Base-by-base conservation (phyloP, 2,888 invertebrate species). In the Cryptocephalus moraei region DNA sequence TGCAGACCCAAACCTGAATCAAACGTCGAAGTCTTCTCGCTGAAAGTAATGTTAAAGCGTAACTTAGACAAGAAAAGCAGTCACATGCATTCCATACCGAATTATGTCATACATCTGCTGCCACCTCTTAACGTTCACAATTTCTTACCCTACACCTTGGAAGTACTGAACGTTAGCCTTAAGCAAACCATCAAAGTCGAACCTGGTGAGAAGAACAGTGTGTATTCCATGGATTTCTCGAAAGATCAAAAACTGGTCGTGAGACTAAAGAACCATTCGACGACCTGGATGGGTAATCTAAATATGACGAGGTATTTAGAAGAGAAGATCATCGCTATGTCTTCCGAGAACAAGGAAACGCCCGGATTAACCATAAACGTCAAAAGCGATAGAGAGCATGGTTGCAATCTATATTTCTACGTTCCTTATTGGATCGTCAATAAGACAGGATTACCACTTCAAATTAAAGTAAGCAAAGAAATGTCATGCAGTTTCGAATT, bases 371-470 rank as follows among this genome's bases (percentile, higher is more conserved):
- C 79, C 14, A 73, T 89, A 42, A 80, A 81, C 61, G 78, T 86
- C 32, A 79, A 80, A 54, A 75, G 83, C 13, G 81, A 80, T 49
- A 74, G 81, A 44, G 74, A 74, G 34, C 77, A 78, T 44, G 77
- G 78, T 57, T 79, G 82, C 69, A 78, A 81, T 52, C 68, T 89
- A 45, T 77, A 77, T 60, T 73, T 89, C 61, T 84, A 86, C 65
- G 82, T 88, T 1, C 87, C 88, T 11, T 91, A 86, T 67, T 93
- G 92, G 91, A 77, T 93, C 61, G 82, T 92, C 54, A 93, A 93
- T 71, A 89, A 89, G 70, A 86, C 90, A 4, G 87, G 87, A 10
- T 71, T 92, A 51, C 89, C 91, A 3, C 68, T 93, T 54, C 84
- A 85, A 66, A 76, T 90, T 54, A 83, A 86, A 76, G 89, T 86